Conservation (phyloP, 2,113 vertebrate genomes). For the Passer domesticus region DNA sequence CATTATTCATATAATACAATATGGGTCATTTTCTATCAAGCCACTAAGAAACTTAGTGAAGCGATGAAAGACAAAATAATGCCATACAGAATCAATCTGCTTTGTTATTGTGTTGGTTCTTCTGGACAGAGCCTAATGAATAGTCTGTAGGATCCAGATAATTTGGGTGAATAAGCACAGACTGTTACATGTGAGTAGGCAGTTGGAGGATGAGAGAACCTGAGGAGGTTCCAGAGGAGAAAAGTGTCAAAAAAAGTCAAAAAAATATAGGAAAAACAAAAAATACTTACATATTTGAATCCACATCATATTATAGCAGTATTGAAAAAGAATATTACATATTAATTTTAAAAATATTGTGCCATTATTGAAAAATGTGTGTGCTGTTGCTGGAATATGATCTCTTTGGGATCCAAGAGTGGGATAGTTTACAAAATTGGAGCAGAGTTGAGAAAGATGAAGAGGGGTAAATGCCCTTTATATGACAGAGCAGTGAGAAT, state of each 20-base stretch:
- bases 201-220: neutral
- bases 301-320: neutral
- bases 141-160: neutral
- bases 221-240: neutral
- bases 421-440: neutral
- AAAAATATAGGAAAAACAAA: neutral
- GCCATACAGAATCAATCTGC: neutral
- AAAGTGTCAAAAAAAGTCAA: neutral
- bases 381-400: neutral
- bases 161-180: neutral
- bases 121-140: neutral
- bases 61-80: neutral
- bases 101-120: neutral
- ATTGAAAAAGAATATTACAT: neutral
- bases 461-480: neutral
- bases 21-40: neutral
- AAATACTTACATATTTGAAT: neutral
- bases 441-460: neutral
- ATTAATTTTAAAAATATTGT: accelerated
- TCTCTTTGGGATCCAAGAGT: neutral
- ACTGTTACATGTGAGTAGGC: neutral
- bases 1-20: neutral
- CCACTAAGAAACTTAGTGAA: neutral
- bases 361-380: neutral
- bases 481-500: neutral